Evolutionary conservation across 2,113 vertebrate genomes (phyloP), one percentile per base, ranked within the genome.

Genomic region (Oryzias celebensis): DNA sequence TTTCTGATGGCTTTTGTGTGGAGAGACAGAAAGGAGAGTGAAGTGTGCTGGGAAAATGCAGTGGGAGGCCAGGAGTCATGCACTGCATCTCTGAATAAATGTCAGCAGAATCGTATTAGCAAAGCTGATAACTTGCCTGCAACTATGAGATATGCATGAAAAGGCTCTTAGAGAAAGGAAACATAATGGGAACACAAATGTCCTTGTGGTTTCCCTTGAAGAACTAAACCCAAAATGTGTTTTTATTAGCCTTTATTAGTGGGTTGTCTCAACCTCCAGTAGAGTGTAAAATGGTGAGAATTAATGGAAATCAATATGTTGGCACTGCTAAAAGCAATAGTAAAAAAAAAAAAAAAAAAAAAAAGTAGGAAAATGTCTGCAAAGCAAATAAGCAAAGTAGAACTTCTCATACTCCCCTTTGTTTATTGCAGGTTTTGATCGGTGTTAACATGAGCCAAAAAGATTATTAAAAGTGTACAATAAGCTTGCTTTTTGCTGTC

Each of bases 231-330:
- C 52, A 43, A 76, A 68, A 62, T 58, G 18, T 74, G 52, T 73
- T 75, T 75, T 70, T 59, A 77, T 74, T 73, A 80, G n/a, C 55
- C 56, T 72, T 52, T 60, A 62, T 66, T 65, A 54, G 62, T 58
- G 31, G 50, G 46, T 42, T 71, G 57, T 58, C 75, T 75, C n/a
- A 31, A 49, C 79, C 58, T 68, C 28, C 62, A 70, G 49, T 23
- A 55, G 44, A 75, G 57, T 60, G 41, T 62, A 64, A 77, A 65
- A 78, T 51, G 54, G 57, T 55, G 17, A 15, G 56, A 78, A 83
- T 80, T 74, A 62, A 85, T 85, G 66, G 43, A 71, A 77, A 86
- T 83, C 78, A 73, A 84, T 75, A 71, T 62, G 59, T 59, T 80
- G 68, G 68, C 65, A 62, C 72, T 68, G 71, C 61, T 70, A 58